phyloP scores from a whole-genome alignment of 1,140 invertebrate genomes.

The Andricus grossulariae region DNA sequence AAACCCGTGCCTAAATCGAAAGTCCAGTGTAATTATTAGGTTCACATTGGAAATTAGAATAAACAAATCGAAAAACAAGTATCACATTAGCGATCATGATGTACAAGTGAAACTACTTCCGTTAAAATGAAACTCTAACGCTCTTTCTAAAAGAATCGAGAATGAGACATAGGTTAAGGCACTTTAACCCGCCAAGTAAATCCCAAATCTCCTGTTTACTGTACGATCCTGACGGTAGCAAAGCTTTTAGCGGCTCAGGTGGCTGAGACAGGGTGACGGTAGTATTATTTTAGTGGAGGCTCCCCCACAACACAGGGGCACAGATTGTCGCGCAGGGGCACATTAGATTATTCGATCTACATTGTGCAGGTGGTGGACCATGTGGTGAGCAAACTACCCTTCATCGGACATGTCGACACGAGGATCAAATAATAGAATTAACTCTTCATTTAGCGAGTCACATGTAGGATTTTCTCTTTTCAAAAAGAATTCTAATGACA shows the following conservation, averaged over 20 bases:
- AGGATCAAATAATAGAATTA: no score
- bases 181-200: conserved; percentile 44
- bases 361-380: not conserved
- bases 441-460: no score
- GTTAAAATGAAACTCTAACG: not conserved
- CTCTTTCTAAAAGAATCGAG: not conserved
- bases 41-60: no score
- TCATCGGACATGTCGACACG: not conserved
- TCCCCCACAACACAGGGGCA: conserved; percentile 58
- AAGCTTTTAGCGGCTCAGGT: conserved; percentile 75
- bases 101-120: not conserved
- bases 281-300: conserved; percentile 69
- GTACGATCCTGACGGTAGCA: conserved; percentile 54
- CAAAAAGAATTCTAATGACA: no score
- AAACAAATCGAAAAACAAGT: no score
- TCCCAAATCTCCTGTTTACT: conserved; percentile 64
- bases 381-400: not conserved
- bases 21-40: no score
- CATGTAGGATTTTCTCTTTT: no score
- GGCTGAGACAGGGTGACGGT: conserved; percentile 58
- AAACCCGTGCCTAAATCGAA: no score
- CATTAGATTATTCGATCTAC: conserved; percentile 42
- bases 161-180: not conserved
- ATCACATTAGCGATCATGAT: no score
- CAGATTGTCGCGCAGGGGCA: conserved; percentile 61